phyloP scores from a whole-genome alignment of 1,140 invertebrate genomes.

The Macrostomum lignano region DNA sequence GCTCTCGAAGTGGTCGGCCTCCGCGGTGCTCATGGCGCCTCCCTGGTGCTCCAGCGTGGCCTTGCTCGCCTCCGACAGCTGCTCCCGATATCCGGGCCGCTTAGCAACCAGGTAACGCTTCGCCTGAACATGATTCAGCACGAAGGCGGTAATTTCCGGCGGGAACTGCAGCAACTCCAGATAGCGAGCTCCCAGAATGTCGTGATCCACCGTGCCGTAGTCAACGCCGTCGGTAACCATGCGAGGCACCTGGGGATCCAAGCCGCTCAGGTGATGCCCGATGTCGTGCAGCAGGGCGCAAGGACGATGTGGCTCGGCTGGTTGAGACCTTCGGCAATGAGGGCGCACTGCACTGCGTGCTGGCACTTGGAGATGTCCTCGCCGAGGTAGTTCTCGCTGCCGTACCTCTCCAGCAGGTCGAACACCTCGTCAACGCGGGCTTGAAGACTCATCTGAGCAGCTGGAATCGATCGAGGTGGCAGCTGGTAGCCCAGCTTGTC shows the following conservation, averaged over 20 bases:
- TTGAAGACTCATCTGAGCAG: too few species aligned
- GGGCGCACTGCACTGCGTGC: slow-evolving; percentile 9
- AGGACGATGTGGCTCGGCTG: slow-evolving; percentile 6
- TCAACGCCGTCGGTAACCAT: slow-evolving; percentile 10
- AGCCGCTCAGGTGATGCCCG: slow-evolving; percentile 9
- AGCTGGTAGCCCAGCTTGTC: too few species aligned
- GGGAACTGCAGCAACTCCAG: slow-evolving; percentile 10
- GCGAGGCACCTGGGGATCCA: too few species aligned
- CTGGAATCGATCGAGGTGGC: too few species aligned
- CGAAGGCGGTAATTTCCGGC: slow-evolving; percentile 9
- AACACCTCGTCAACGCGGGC: too few species aligned
- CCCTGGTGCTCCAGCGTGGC: slow-evolving; percentile 12
- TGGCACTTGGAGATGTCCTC: slow-evolving; percentile 8
- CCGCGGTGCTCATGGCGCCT: too few species aligned
- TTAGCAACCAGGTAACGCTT: slow-evolving; percentile 13
- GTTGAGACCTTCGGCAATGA: slow-evolving; percentile 9
- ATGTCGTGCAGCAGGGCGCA: slow-evolving; percentile 12
- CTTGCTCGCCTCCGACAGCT: slow-evolving; percentile 11
- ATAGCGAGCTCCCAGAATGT: slow-evolving; percentile 10
- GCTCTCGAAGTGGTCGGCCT: slow-evolving; percentile 9
- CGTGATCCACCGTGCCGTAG: slow-evolving; percentile 11
- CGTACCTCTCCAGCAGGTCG: slow-evolving; percentile 7
- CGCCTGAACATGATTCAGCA: slow-evolving; percentile 11
- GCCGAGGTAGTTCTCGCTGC: slow-evolving; percentile 9
- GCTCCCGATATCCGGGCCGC: slow-evolving; percentile 9